These are phyloP conservation scores for Stigmatopora argus DNA, from an alignment of 2,113 vertebrate species.

Conservation along the genomic window DNA sequence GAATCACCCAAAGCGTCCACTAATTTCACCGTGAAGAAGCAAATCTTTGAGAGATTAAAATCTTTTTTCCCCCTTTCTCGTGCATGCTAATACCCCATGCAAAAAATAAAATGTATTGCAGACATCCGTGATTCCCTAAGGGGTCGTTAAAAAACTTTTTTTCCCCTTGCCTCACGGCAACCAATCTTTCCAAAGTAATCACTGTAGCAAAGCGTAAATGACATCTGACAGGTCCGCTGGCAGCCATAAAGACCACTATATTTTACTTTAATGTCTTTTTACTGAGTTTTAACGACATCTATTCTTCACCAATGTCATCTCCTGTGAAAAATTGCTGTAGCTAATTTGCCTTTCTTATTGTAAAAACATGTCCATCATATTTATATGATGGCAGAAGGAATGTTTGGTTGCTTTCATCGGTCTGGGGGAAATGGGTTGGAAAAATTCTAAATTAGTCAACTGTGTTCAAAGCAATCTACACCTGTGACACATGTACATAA, in stretches of 20 bases:
- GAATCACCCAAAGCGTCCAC: conserved; percentile 39
- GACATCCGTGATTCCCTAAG: conserved; percentile 6
- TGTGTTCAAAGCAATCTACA: background rate
- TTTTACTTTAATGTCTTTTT: conserved; percentile 2
- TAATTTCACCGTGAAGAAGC: conserved; percentile 44
- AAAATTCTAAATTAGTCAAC: background rate
- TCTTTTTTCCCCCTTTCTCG: conserved; percentile 25
- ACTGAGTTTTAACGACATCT: background rate
- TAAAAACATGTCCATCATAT: background rate
- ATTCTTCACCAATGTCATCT: background rate
- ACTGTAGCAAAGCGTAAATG: conserved; percentile 1
- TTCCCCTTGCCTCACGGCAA: background rate
- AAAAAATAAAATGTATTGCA: conserved; percentile 3
- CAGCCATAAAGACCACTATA: conserved; percentile 12
- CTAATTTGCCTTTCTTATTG: background rate
- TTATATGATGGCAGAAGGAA: background rate
- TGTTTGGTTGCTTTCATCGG: background rate
- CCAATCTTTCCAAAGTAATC: conserved; percentile 19
- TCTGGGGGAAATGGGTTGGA: background rate
- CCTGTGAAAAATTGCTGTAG: background rate
- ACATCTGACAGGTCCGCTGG: background rate
- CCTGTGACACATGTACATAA: conserved; percentile 10
- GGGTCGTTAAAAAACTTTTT: conserved; percentile 3
- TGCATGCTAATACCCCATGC: conserved; percentile 22
- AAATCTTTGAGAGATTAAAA: conserved; percentile 35